Conservation (phyloP, 2,888 invertebrate species). For the Theretra japonica region DNA sequence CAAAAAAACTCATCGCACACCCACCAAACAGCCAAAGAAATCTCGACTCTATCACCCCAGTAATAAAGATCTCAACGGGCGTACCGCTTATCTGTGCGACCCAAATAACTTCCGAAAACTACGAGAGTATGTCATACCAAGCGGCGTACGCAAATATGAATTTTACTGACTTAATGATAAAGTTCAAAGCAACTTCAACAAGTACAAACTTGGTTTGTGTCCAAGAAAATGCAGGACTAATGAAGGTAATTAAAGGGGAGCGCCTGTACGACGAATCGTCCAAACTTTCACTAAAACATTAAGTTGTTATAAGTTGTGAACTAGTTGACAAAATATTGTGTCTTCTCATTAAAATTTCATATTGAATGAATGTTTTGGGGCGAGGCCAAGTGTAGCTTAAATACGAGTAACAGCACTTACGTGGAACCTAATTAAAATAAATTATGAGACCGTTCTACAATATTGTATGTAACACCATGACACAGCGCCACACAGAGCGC, state of each 20-base stretch:
- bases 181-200: slow-evolving; percentile 31
- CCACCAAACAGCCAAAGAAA: neutral
- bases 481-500: slow-evolving; percentile 6
- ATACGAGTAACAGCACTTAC: neutral
- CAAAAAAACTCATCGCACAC: neutral
- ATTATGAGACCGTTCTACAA: neutral
- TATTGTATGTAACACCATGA: neutral
- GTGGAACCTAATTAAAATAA: neutral
- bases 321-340: slow-evolving; percentile 35
- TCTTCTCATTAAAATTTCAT: slow-evolving; percentile 11
- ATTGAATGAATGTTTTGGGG: slow-evolving; percentile 7
- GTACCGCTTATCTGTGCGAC: neutral
- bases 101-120: slow-evolving; percentile 1
- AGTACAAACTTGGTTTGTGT: slow-evolving; percentile 16
- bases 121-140: neutral
- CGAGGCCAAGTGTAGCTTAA: neutral
- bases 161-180: slow-evolving; percentile 36
- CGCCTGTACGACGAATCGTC: slow-evolving; percentile 38
- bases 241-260: slow-evolving; percentile 46
- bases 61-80: neutral
- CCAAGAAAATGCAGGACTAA: slow-evolving; percentile 27
- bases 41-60: neutral
- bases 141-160: slow-evolving; percentile 28
- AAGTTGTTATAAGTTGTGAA: slow-evolving; percentile 44
- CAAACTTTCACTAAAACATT: slow-evolving; percentile 34